phyloP scores from a whole-genome alignment of 2,888 invertebrate species.

The Calameuta idolon region DNA sequence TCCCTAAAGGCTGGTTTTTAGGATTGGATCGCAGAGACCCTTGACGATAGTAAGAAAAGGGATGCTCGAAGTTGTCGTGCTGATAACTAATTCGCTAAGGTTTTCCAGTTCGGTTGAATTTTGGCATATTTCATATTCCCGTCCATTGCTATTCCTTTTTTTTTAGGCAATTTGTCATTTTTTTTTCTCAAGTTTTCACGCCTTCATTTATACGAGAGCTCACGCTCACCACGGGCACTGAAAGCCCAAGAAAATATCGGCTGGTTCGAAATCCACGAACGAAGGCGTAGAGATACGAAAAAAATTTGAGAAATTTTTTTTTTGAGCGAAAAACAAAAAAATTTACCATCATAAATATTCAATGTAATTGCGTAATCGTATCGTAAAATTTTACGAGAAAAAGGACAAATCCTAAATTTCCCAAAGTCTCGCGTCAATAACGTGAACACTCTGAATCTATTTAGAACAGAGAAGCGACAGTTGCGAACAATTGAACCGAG shows the following conservation, averaged over 20 bases:
- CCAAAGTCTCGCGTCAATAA: no score
- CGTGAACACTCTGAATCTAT: neutral
- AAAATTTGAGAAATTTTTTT: no score
- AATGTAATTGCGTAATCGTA: no score
- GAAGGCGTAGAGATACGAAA: no score
- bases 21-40: neutral
- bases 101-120: neutral
- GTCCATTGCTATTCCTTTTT: neutral
- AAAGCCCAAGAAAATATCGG: no score
- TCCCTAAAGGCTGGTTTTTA: neutral
- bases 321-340: no score
- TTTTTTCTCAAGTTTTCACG: neutral
- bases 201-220: neutral
- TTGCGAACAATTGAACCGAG: neutral
- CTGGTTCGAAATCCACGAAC: no score
- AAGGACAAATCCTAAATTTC: no score
- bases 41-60: neutral
- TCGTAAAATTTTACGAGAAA: no score
- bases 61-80: neutral
- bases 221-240: neutral
- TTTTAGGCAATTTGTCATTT: neutral
- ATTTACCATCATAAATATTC: no score
- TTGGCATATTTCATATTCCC: neutral
- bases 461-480: neutral
- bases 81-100: neutral